phyloP scores from a whole-genome alignment of 2,113 vertebrate genomes.

The Rynchops niger region DNA sequence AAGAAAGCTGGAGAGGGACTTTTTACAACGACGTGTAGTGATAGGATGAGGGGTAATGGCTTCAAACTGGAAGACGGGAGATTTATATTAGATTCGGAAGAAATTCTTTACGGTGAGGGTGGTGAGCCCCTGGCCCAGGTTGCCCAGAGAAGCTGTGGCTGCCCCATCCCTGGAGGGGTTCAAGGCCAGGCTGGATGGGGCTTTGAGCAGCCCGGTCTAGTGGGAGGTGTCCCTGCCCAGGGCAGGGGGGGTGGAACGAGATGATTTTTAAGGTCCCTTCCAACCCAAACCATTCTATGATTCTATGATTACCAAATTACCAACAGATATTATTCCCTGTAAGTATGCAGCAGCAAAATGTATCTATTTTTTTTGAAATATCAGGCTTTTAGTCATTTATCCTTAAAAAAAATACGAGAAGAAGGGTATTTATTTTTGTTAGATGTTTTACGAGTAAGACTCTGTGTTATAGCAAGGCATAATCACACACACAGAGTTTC shows the following conservation, averaged over 20 bases:
- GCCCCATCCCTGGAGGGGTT: background rate
- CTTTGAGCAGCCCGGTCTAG: background rate
- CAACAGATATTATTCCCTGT: background rate
- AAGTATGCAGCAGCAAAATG: background rate
- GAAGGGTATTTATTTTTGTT: background rate
- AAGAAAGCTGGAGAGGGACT: background rate
- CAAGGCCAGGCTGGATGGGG: background rate
- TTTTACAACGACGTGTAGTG: background rate
- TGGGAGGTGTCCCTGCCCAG: background rate
- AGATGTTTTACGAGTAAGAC: background rate
- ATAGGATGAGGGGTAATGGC: background rate
- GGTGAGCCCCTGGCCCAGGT: background rate
- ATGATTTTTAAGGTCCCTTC: background rate
- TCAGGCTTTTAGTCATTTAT: background rate
- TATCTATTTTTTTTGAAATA: background rate
- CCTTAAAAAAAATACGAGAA: background rate
- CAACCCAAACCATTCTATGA: background rate
- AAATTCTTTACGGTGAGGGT: background rate
- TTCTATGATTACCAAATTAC: background rate
- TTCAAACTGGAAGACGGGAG: background rate
- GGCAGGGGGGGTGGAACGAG: background rate
- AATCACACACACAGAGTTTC: background rate
- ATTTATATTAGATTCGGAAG: background rate
- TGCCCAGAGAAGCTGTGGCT: background rate
- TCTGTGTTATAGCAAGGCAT: background rate